Evolutionary conservation across 2,888 invertebrate genomes (phyloP), one percentile per base, ranked within the genome.

Genomic region (Altica lythri): DNA sequence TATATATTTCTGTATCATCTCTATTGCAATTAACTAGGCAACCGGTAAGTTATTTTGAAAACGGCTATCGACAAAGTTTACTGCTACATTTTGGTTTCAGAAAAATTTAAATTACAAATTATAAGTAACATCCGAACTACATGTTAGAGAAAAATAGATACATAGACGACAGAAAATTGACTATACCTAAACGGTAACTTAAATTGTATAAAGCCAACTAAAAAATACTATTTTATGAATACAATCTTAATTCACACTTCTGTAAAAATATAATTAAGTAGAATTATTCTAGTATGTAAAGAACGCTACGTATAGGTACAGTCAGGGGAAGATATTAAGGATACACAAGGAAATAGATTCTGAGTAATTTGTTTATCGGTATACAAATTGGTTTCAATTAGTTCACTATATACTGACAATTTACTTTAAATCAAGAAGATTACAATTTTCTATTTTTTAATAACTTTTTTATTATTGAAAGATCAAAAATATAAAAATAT

Each of bases 391-490:
- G 66, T n/a, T n/a, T n/a, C n/a, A n/a, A 63, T 68, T 69, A 68
- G 70, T 70, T 72, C 71, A 70, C 70, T 72, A 72, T 70, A 69
- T 65, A 68, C 71, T 72, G 72, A 72, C 72, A 72, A 69, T 71
- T 69, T 64, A 44, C 38, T 42, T 46, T 32, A 34, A 56, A 60
- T 45, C 35, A 38, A 12, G 48, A 37, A 55, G 53, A 56, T 53
- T 17, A 48, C 25, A 16, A 49, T 16, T 35, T 35, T 34, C 16
- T 49, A 22, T 22, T 34, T 13, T n/a, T n/a, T n/a, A n/a, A n/a
- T n/a, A n/a, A n/a, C n/a, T n/a, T n/a, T n/a, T n/a, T n/a, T 25
- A 35, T 25, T 35, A 19, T 34, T 19, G 34, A 2, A 25, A 37
- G 35, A 29, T 48, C 12, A 29, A 48, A 45, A 10, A 45, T 12